Base-by-base conservation (phyloP, 2,797 vertebrate genomes). In the Liparis tanakae region DNA sequence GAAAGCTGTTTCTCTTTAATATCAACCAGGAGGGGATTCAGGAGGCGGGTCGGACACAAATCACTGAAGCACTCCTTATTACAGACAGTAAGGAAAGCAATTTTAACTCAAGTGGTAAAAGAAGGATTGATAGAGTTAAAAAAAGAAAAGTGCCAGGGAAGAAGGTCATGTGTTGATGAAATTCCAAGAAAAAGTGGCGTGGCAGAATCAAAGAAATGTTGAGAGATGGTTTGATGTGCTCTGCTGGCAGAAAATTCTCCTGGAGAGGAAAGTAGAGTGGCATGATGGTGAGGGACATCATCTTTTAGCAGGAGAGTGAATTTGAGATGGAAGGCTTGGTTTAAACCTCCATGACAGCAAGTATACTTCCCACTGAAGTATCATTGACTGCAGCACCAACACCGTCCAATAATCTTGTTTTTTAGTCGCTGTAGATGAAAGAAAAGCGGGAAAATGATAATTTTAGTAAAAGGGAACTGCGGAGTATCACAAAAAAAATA, bases 21-120 rank as follows among this genome's bases (percentile, higher is more conserved):
- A 88, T 89, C 72, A 85, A 75, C 57, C 78, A 74, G 67, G 73
- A 88, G 84, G 85, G 83, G 84, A 87, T 82, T 85, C 71, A 85
- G 87, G 76, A 74, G 66, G 68, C 13, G 15, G 74, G 81, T 91
- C 87, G 79, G 77, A 88, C 79, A 87, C 76, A 85, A 89, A 93
- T 92, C 81, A 87, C 80, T 73, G 67, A 84, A 72, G 82, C 20
- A 60, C 78, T 78, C 72, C 82, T 91, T 90, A 91, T 87, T 88
- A 78, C 73, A 76, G 70, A 77, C 43, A 60, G 85, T 61, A 61
- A 70, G 53, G 65, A 78, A 83, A 84, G 84, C 75, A 84, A 86
- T 85, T 85, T 83, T 60, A 79, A 71, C 73, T 69, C 56, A 71
- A 63, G 33, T 41, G 69, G 76, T 72, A 69, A 78, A 60, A 82